These are phyloP conservation scores for Sebastolobus altivelis DNA, from an alignment of 2,797 vertebrate species.

Conservation along the genomic window DNA sequence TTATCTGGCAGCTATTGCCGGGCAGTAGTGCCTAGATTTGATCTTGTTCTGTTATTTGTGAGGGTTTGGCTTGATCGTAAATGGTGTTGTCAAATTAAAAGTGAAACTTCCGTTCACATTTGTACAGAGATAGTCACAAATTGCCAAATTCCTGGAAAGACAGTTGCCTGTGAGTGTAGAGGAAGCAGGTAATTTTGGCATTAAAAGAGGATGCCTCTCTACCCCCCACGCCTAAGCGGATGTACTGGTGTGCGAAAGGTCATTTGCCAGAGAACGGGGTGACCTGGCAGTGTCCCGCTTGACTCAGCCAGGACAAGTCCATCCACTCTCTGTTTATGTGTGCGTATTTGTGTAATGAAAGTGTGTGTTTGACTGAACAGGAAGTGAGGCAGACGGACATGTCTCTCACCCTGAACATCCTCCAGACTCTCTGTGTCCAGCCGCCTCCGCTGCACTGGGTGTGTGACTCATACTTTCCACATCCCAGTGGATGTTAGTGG, in stretches of 20 bases:
- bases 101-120: slow-evolving; percentile 10
- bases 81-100: slow-evolving; percentile 1
- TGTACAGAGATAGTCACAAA: slow-evolving; percentile 15
- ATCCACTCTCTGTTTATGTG: slow-evolving; percentile 33
- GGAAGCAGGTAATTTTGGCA: slow-evolving; percentile 74
- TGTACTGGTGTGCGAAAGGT: slow-evolving; percentile 64
- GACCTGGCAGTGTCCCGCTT: slow-evolving; percentile 46
- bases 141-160: slow-evolving; percentile 66
- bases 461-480: slow-evolving; percentile 87
- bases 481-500: slow-evolving; percentile 78
- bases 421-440: slow-evolving; percentile 74
- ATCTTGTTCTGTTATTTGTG: slow-evolving; percentile 1
- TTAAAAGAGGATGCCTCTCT: slow-evolving; percentile 38
- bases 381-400: slow-evolving; percentile 82
- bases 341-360: slow-evolving; percentile 54
- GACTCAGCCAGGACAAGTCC: slow-evolving; percentile 42
- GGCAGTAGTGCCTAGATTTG: neutral
- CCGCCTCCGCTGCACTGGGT: slow-evolving; percentile 61
- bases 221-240: slow-evolving; percentile 43
- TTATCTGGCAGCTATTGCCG: neutral
- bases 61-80: slow-evolving; percentile 16
- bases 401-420: slow-evolving; percentile 83
- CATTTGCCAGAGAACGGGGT: slow-evolving; percentile 49
- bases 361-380: slow-evolving; percentile 61
- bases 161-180: slow-evolving; percentile 42